Conservation (phyloP, 2,797 vertebrate species). For the Mycteria americana region DNA sequence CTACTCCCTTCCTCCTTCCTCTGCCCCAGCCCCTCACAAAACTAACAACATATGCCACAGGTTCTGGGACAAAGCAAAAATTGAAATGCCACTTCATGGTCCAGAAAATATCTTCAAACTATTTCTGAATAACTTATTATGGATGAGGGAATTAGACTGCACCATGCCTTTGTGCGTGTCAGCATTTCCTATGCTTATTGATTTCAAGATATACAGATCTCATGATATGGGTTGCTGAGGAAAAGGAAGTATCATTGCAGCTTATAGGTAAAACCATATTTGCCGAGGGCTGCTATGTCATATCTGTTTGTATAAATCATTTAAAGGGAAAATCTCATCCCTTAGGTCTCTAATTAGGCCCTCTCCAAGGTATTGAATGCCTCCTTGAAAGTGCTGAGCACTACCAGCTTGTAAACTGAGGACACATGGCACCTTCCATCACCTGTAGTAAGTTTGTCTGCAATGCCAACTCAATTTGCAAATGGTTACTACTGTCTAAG, state of each 20-base stretch:
- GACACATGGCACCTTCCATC: background rate
- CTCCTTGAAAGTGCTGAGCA: background rate
- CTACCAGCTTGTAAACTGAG: background rate
- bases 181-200: background rate
- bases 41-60: background rate
- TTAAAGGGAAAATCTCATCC: background rate
- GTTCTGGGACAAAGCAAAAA: background rate
- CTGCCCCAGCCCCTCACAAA: background rate
- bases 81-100: background rate
- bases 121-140: background rate
- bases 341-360: background rate
- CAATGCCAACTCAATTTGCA: background rate
- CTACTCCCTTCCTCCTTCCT: background rate
- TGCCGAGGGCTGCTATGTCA: background rate
- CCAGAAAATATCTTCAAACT: background rate
- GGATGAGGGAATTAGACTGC: background rate
- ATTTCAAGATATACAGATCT: background rate
- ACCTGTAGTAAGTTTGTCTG: background rate
- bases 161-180: background rate
- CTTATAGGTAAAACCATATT: background rate
- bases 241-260: background rate
- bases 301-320: background rate
- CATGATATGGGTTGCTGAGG: fast-evolving
- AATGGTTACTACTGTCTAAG: background rate
- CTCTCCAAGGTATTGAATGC: background rate